Evolutionary conservation across 2,888 invertebrate species (phyloP).

Genomic region (Sussaba pulchella): DNA sequence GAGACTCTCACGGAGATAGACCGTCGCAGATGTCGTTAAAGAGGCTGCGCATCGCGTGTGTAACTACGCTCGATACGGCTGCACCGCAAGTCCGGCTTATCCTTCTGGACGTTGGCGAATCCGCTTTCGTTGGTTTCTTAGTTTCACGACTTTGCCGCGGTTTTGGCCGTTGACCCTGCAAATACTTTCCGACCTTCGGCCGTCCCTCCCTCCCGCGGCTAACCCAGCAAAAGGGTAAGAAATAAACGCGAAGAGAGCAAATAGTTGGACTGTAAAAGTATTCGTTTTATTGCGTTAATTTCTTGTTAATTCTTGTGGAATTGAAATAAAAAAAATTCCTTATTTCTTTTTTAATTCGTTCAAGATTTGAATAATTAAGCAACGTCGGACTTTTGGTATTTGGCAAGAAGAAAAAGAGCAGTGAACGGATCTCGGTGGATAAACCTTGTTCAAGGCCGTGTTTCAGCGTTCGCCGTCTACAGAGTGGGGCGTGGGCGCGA

Average conservation of each 20-base stretch:
- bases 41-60: slow-evolving; percentile 56
- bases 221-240: slow-evolving; percentile 44
- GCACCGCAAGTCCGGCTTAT: slow-evolving; percentile 12
- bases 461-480: not conserved
- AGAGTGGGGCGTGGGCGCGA: not conserved
- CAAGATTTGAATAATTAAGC: too few relatives aligned
- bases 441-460: not conserved
- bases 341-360: too few relatives aligned
- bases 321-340: too few relatives aligned
- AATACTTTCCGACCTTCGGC: slow-evolving; percentile 23
- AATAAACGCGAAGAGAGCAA: slow-evolving; percentile 36
- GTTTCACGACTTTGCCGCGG: slow-evolving; percentile 57
- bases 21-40: too few relatives aligned
- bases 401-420: too few relatives aligned
- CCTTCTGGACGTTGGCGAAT: slow-evolving; percentile 55
- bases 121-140: slow-evolving; percentile 57
- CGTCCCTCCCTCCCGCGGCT: slow-evolving; percentile 10
- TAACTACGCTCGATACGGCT: slow-evolving; percentile 10
- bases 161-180: slow-evolving; percentile 62
- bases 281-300: slow-evolving; percentile 32
- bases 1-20: slow-evolving; percentile 38
- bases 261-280: slow-evolving; percentile 32
- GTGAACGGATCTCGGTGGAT: not conserved
- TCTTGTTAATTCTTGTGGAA: not conserved
- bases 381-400: too few relatives aligned